Conservation (phyloP, 2,888 invertebrate species). For the Sceliomorpha sp. region DNA sequence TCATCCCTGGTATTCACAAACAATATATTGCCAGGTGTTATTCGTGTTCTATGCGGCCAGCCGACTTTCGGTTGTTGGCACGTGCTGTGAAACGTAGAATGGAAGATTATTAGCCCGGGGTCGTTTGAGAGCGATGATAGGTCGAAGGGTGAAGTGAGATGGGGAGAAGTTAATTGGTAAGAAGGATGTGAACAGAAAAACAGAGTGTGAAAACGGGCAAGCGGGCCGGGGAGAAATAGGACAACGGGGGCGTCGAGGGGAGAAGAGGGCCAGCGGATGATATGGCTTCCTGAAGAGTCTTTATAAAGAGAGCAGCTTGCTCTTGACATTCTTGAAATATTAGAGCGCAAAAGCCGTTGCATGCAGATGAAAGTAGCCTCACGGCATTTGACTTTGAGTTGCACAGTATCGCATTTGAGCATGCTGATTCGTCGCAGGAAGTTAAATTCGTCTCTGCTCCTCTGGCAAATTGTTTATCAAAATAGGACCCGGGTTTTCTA, state of each 20-base stretch:
- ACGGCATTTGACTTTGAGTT: conserved; percentile 45
- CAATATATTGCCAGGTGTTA: conserved; percentile 5
- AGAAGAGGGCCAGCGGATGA: too few species aligned
- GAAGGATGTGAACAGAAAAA: neutral
- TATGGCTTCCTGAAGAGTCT: conserved; percentile 62
- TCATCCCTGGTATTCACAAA: too few species aligned
- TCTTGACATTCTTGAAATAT: conserved; percentile 74
- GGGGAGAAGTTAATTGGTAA: conserved; percentile 5
- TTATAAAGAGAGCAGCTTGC: conserved; percentile 61
- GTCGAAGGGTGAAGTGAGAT: neutral
- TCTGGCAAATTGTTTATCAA: too few species aligned
- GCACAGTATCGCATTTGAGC: conserved; percentile 35
- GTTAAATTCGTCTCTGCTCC: conserved; percentile 45
- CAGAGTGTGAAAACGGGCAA: conserved; percentile 5
- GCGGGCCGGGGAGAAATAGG: conserved; percentile 13
- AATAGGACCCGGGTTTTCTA: too few species aligned
- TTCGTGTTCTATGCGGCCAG: conserved; percentile 1
- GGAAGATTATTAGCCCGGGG: conserved; percentile 48
- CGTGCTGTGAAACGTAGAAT: conserved; percentile 43
- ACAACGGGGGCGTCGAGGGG: conserved; percentile 3
- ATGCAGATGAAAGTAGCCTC: conserved; percentile 65
- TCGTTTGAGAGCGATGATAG: conserved; percentile 4
- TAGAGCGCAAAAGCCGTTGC: conserved; percentile 67
- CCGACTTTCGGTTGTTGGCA: conserved; percentile 25
- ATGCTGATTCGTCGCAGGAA: conserved; percentile 39